These are phyloP conservation scores for Melanostoma scalare DNA, from an alignment of 2,888 invertebrate species.

Conservation along the genomic window DNA sequence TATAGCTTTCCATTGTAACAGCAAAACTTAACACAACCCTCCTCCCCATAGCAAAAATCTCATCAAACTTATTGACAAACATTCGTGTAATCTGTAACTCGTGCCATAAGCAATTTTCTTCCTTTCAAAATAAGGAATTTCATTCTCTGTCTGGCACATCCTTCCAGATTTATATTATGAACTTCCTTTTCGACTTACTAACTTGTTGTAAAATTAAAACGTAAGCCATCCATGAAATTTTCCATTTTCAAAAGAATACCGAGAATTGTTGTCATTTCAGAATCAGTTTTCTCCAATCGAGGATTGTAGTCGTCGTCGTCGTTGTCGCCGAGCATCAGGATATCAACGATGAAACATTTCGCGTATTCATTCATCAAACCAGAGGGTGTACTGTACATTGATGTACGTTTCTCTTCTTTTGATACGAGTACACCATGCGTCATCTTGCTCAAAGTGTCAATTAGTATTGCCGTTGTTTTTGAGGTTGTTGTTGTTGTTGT, in stretches of 20 bases:
- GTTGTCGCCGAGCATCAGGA: no score
- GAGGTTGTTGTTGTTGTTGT: not conserved
- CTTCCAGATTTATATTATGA: slow-evolving; percentile 6
- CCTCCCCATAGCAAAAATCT: slow-evolving; percentile 1
- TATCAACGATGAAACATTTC: slow-evolving; percentile 21
- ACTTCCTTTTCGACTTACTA: not conserved
- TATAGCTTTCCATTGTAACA: not conserved
- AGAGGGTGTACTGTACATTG: slow-evolving; percentile 7
- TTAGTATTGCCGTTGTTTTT: not conserved
- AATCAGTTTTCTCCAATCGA: not conserved
- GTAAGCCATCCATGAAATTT: slow-evolving; percentile 51
- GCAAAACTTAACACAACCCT: not conserved
- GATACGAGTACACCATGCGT: not conserved
- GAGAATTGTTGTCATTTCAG: not conserved
- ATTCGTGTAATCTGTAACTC: slow-evolving; percentile 9
- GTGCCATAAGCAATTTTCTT: slow-evolving; percentile 17
- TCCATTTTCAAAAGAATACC: slow-evolving; percentile 16
- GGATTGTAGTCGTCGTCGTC: no score
- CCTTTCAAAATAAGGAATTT: slow-evolving; percentile 4
- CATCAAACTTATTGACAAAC: slow-evolving; percentile 23
- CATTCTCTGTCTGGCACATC: not conserved
- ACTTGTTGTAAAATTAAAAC: slow-evolving; percentile 38
- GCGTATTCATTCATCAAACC: slow-evolving; percentile 32
- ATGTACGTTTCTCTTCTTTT: slow-evolving; percentile 20
- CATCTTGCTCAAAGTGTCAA: slow-evolving; percentile 15